Percentiles rank a stretch among this genome's conserved stretches.
Conservation (phyloP, 2,797 vertebrate genomes). For the Artibeus lituratus region DNA sequence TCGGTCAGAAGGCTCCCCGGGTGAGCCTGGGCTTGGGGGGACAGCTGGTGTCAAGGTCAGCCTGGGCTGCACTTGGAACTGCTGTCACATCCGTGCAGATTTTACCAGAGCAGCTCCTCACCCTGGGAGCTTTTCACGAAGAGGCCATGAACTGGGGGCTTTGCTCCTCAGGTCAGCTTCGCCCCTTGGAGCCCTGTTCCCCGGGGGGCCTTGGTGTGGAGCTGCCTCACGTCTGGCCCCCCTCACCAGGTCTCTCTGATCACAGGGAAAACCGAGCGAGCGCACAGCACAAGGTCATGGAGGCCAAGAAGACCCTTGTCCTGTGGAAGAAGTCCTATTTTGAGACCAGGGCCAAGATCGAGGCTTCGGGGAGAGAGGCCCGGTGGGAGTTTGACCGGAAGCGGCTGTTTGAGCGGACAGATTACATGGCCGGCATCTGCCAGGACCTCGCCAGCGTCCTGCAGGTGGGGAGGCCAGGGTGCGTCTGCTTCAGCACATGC, state of each 20-base stretch:
- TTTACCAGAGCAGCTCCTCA: accelerated
- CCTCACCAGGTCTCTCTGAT: accelerated
- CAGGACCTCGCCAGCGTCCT: slow-evolving; percentile 89
- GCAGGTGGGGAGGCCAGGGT: slow-evolving; percentile 83
- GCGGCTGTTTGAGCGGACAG: slow-evolving; percentile 92
- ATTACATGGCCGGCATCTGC: slow-evolving; percentile 92
- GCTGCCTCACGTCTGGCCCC: accelerated
- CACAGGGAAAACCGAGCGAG: slow-evolving; percentile 85
- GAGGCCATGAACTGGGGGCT: accelerated
- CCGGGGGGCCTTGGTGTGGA: accelerated
- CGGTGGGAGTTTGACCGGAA: slow-evolving; percentile 96
- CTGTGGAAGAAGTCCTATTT: slow-evolving; percentile 93
- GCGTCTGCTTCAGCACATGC: accelerated
- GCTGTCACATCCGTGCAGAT: accelerated
- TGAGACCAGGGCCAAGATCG: slow-evolving; percentile 89
- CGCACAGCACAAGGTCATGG: slow-evolving; percentile 85
- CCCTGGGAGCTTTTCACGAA: accelerated
- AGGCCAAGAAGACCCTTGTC: slow-evolving; percentile 87
- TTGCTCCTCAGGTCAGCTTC: no score
- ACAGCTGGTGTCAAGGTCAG: accelerated
- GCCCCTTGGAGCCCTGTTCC: not conserved
- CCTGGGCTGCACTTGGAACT: accelerated
- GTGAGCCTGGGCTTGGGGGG: accelerated
- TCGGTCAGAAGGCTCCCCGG: accelerated
- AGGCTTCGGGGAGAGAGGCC: slow-evolving; percentile 85